Base-by-base conservation (phyloP, 2,113 vertebrate genomes). In the Oreochromis tanganicae region DNA sequence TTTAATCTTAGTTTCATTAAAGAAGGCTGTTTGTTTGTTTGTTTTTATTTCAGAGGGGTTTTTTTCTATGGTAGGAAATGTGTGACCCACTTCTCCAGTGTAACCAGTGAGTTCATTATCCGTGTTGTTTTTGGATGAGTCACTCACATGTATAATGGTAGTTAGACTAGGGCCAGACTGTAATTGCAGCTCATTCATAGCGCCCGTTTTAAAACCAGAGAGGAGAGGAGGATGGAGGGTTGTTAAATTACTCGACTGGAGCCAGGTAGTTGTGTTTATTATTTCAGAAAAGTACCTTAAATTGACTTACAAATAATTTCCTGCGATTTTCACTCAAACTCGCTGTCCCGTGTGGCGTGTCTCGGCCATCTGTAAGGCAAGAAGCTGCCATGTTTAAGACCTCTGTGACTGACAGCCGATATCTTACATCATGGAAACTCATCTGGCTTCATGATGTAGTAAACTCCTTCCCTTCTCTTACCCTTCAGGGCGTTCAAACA, bases 271-370 rank as follows among this genome's bases (percentile, higher is more conserved):
- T 85, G 78, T 81, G 21, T 54, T 88, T 84, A 86, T 87, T 84
- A 85, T 90, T 56, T 48, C 66, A 63, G 68, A 84, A 90, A 85
- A 87, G 41, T 82, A 85, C 54, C 24, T 86, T 61, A 83, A 91
- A 89, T 90, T 87, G 89, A 91, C 87, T 85, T 78, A 56, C 81
- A 80, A 81, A 89, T 85, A 29, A 89, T 63, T 92, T 93, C 87
- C 87, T 87, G 89, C 12, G 80, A 88, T 90, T 94, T 90, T 82
- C 3, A 13, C 55, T 56, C 24, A 87, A 68, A 84, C 71, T 78
- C 14, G 6, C 43, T 0, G 59, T 85, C 90, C 87, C 87, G 3
- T 14, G 88, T 38, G 93, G 84, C 7, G 14, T 5, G 43, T 55
- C 48, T 78, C 68, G 6, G 66, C 43, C 93, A 93, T 92, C 91